Percentiles rank a stretch among this genome's conserved stretches.
These are phyloP conservation scores for Bolinopsis microptera DNA, from an alignment of 37 sponge, comb jelly and placozoan genomes.

Conservation along the genomic window DNA sequence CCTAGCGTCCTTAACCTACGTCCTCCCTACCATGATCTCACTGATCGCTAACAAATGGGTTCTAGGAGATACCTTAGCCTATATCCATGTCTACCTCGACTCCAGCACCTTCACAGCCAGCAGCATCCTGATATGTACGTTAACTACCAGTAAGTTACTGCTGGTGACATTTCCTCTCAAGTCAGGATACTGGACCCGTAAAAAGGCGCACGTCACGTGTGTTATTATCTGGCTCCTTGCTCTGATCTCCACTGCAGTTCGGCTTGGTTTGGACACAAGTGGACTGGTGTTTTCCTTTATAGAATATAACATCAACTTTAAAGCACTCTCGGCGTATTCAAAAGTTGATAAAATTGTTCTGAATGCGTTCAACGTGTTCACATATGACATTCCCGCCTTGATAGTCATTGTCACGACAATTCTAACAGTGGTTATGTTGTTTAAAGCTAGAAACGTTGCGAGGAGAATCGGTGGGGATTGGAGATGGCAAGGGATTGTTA, in stretches of 20 bases:
- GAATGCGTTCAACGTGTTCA: not conserved
- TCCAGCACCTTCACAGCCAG: not conserved
- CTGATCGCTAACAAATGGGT: slow-evolving; percentile 14
- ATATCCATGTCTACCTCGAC: slow-evolving; percentile 14
- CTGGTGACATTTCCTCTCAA: not conserved
- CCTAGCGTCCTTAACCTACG: not conserved
- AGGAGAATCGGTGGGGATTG: not conserved
- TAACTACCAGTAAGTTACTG: not conserved
- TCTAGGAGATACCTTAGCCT: not conserved
- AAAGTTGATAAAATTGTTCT: not conserved
- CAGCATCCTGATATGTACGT: not conserved
- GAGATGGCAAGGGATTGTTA: slow-evolving; percentile 46
- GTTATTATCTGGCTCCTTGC: not conserved
- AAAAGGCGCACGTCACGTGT: not conserved
- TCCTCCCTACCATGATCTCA: not conserved
- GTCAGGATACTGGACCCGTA: not conserved
- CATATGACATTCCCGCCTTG: not conserved
- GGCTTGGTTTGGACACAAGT: not conserved
- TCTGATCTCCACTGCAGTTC: not conserved
- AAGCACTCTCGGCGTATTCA: not conserved
- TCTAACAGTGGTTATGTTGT: not conserved
- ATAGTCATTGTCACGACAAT: not conserved
- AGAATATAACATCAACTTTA: slow-evolving; percentile 13
- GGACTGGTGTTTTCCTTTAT: slow-evolving; percentile 7
- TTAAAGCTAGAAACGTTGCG: not conserved